Base-by-base conservation (phyloP, 2,113 vertebrate species). In the Centropristis striata region DNA sequence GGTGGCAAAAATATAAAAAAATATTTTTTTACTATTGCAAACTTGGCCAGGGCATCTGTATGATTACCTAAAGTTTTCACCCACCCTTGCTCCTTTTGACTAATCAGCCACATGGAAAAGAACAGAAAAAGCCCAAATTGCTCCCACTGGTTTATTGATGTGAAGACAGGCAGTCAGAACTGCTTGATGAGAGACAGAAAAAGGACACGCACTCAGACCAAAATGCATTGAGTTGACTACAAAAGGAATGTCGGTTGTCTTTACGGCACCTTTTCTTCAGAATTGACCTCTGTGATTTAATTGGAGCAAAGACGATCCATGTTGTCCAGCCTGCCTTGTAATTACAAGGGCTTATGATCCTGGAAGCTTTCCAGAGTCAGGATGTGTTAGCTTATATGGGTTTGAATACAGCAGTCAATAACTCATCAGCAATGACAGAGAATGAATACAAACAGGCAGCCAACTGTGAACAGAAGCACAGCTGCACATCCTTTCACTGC, bases 391-490 rank as follows among this genome's bases (percentile, higher is more conserved):
- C 37, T 87, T 85, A 71, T 67, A 68, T 55, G 68, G 75, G 59
- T 86, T 64, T 80, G 68, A 86, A 85, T 67, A 41, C 61, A 74
- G 74, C 69, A 71, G 88, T 92, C 93, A 87, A 92, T 93, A 93
- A 86, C 75, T 87, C 91, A 91, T 92, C 91, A 91, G 66, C 67
- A 65, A 21, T 57, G 70, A 69, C 64, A 4, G 57, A 44, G 50
- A 71, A 78, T 71, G 83, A 83, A 87, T 47, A 75, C 84, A 86
- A 90, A 73, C 85, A 83, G 63, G 73, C 85, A 86, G 84, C 86
- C 69, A 72, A 57, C 78, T 80, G 84, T 83, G 66, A 81, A 90
- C 71, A 68, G 67, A 37, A 71, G 28, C 55, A 39, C 64, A 71
- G 63, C 58, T 58, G 54, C 57, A 74, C 73, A 71, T 69, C 39